Evolutionary conservation across 2,113 vertebrate genomes (phyloP), one percentile per base, ranked within the genome.

Genomic region (Caloenas nicobarica): DNA sequence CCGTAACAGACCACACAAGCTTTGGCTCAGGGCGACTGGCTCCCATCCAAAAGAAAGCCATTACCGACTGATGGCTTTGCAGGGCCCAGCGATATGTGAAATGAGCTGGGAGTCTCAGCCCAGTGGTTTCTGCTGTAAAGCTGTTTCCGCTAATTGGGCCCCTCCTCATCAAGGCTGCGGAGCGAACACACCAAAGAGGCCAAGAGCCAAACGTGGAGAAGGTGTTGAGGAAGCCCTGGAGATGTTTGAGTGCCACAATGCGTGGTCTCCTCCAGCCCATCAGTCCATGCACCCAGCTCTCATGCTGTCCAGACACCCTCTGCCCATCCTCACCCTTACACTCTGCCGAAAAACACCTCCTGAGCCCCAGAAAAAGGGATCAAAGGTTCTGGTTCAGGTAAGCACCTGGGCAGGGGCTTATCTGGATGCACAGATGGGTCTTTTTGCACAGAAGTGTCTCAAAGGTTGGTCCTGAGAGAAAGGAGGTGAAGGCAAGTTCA

Each of bases 61-160:
- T 89, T 68, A 62, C 56, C 34, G 71, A 25, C 38, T 0, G 25
- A 76, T 71, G 73, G 69, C 66, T 91, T 56, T 62, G 81, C 81
- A 74, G 92, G 85, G 61, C 21, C 61, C 72, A 92, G 72, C 0
- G 0, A 13, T 4, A 78, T 13, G 68, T 93, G 86, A 94, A 94
- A 84, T n/a, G 60, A 86, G 48, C 64, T 81, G 92, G 46, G 88
- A 91, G 72, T 48, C 91, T 77, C 94, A 92, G 92, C 80, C 46
- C 77, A 68, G 88, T 74, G 86, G 46, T 80, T 81, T 29, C 56
- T 5, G 4, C 65, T 68, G 51, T 40, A 88, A 86, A 90, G 86
- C 82, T 90, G 19, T 46, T 93, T 80, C 72, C 2, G 2, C 51
- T 96, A 94, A 94, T 74, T 92, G 68, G 46, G 46, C 29, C 17